phyloP scores from a whole-genome alignment of 2,113 vertebrate species.

The Alaudala cheleensis region DNA sequence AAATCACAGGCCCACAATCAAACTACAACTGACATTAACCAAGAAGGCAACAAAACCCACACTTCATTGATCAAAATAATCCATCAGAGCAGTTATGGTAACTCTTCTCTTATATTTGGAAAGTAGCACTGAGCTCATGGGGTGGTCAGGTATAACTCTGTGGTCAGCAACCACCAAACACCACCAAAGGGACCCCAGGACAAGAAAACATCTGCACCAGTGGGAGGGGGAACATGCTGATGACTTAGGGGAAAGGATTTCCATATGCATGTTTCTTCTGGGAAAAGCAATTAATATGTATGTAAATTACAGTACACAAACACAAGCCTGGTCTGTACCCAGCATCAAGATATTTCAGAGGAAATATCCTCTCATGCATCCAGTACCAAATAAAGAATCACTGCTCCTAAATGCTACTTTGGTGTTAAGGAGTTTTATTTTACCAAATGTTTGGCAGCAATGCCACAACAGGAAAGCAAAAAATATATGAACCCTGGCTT shows the following conservation, averaged over 20 bases:
- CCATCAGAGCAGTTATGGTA: neutral
- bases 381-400: neutral
- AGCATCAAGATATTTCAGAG: neutral
- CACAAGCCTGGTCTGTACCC: neutral
- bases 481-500: neutral
- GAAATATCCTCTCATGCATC: neutral
- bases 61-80: neutral
- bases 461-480: neutral
- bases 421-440: neutral
- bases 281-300: neutral
- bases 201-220: neutral
- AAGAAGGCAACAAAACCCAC: neutral
- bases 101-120: neutral
- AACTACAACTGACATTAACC: neutral
- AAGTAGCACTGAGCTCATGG: neutral
- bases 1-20: neutral
- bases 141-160: neutral
- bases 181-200: accelerated
- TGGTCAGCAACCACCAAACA: neutral
- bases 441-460: neutral
- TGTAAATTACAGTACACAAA: neutral
- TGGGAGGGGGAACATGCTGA: neutral
- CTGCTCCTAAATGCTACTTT: neutral
- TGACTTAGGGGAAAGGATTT: neutral
- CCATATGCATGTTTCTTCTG: neutral